Base-by-base conservation (phyloP, 2,797 vertebrate genomes). In the Neomorphus geoffroyi region DNA sequence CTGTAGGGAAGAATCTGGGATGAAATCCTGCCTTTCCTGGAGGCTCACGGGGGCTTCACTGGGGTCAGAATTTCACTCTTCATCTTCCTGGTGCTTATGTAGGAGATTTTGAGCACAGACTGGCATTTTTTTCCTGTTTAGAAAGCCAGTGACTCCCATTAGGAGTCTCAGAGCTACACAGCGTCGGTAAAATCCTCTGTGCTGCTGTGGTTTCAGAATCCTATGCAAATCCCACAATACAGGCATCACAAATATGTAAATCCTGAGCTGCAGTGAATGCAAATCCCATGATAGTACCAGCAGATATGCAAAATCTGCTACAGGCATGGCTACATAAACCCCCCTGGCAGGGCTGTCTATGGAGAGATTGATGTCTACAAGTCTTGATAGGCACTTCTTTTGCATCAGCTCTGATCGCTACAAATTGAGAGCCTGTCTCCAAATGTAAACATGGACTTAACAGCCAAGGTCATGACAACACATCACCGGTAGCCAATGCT, bases 171-270 rank as follows among this genome's bases (percentile, higher is more conserved):
- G 71, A 7, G 48, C 53, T 61, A 70, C 65, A n/a, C 0, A 43
- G 26, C 43, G 65, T 13, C 9, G 9, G 65, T 19, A 95, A 92
- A 92, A 83, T 28, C 79, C 90, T 71, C 82, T 45, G 48, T 28
- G 32, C 48, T 84, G 43, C 80, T 88, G 48, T 39, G 77, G 80
- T 92, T 93, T 90, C 84, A 92, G 88, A 92, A 94, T 78, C 69
- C 53, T 67, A 79, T 95, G 91, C 73, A 96, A 96, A 97, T 92
- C 80, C 26, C 77, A 64, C 92, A 89, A 87, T 33, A 41, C 37
- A 80, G 75, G 78, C 90, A 82, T 77, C 86, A 81, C 80, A 93
- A 83, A 94, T 87, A 92, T 95, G 91, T 70, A 97, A 96, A 97
- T 97, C 87, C 77, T 46, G 51, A 96, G 91, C 93, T 75, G 69